Evolutionary conservation across 2,797 vertebrate species (phyloP), one percentile per base, ranked within the genome.

Genomic region (Halcyon leucocephala): DNA sequence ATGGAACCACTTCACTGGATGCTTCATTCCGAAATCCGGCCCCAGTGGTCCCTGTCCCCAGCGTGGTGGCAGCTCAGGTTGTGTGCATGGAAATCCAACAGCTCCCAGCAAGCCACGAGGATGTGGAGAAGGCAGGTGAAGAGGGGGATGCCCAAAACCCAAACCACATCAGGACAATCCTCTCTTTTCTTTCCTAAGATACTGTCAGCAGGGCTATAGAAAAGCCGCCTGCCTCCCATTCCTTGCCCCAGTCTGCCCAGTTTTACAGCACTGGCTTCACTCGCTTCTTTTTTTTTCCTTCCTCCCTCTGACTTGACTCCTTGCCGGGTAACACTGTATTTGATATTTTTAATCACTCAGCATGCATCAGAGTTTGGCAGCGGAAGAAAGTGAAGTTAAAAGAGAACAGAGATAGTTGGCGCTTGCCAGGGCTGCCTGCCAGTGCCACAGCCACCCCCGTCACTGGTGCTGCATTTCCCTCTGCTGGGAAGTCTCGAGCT

Each of bases 361-460:
- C 94, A 70, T 90, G 84, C 87, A 96, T 93, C 97, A 71, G 94
- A 61, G 74, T 88, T 96, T 98, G 98, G 98, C 97, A 96, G 28
- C 2, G 89, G 97, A 98, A 98, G 93, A 98, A 98, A 98, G 97
- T 65, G 95, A 44, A 82, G 65, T 64, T 96, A 85, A 96, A 93
- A 93, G 97, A 94, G 97, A 90, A 48, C 97, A 97, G 97, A 97
- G 96, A 91, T 6, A 22, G 83, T 58, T 82, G 69, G 69, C 7
- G 2, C 82, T 95, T 42, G 76, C 88, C 92, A 77, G 83, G 90
- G 64, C 97, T 35, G 97, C 84, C 69, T 96, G 97, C 97, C 91
- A 94, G 95, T 94, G 98, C 97, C 97, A 97, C 96, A 96, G 95
- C 93, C 87, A 95, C 94, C 87, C 94, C 97, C 98, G 96, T 96